phyloP scores from a whole-genome alignment of 2,113 vertebrate species.

The Strigops habroptila region DNA sequence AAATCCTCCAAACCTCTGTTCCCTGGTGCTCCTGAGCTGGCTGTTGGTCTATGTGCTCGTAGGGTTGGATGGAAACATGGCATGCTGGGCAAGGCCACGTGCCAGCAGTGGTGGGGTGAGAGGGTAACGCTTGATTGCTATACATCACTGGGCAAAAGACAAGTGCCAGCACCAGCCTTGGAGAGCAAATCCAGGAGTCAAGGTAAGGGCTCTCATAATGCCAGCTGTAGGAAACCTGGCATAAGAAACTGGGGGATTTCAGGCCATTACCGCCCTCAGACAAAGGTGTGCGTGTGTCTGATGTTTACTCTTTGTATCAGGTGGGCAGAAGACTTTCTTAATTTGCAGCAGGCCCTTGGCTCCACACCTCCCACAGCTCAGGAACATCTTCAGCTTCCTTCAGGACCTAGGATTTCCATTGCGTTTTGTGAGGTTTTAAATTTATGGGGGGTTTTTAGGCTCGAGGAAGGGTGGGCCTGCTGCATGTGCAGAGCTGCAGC shows the following conservation, averaged over 20 bases:
- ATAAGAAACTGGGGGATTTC: neutral
- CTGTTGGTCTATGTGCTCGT: fast-evolving
- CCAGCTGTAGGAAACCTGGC: neutral
- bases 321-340: neutral
- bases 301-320: neutral
- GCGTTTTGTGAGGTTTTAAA: neutral
- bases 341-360: neutral
- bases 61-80: neutral
- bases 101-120: neutral
- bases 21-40: neutral
- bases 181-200: neutral
- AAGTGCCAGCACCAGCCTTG: neutral
- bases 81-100: neutral
- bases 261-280: neutral
- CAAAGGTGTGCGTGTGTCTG: fast-evolving
- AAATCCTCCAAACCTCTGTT: neutral
- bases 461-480: neutral
- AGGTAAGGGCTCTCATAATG: neutral
- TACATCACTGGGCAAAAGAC: neutral
- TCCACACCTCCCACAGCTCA: neutral
- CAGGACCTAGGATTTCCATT: neutral
- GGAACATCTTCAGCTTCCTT: neutral
- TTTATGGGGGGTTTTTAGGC: neutral
- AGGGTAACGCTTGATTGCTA: neutral
- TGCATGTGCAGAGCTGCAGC: fast-evolving